Conservation (phyloP, 2,888 invertebrate genomes). For the Lamellibrachia columna region DNA sequence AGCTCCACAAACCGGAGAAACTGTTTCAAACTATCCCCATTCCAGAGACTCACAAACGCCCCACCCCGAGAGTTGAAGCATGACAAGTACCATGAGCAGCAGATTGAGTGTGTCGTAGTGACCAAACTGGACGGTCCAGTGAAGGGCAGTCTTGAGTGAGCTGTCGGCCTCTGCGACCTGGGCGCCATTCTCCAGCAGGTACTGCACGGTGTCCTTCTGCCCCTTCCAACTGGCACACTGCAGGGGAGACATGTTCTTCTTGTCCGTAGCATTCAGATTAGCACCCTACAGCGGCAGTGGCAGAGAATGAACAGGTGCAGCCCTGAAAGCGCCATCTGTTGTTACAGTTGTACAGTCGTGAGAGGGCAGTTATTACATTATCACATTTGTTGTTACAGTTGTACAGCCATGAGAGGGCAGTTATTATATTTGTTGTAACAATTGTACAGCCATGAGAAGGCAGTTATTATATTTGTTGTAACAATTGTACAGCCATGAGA, state of each 20-base stretch:
- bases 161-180: conserved; percentile 44
- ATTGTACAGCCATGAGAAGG: not conserved
- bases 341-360: not conserved
- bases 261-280: conserved; percentile 43
- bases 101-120: conserved; percentile 40
- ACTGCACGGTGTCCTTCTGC: conserved; percentile 44
- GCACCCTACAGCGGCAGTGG: conserved; percentile 37
- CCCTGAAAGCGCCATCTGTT: not conserved
- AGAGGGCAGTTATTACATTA: not conserved
- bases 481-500: not conserved
- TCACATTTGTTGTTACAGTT: not conserved
- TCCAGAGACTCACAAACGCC: too few relatives aligned
- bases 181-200: conserved; percentile 43
- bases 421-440: not conserved
- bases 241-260: conserved; percentile 44
- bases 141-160: conserved; percentile 44
- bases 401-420: not conserved
- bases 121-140: conserved; percentile 48
- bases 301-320: not conserved
- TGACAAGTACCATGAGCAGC: conserved; percentile 27
- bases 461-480: not conserved
- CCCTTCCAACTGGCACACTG: conserved; percentile 48
- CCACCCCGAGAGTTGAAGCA: not conserved
- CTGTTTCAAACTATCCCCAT: too few relatives aligned
- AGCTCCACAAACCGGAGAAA: too few relatives aligned